phyloP scores from a whole-genome alignment of 2,888 invertebrate species.

The Opisthograptis luteolata region DNA sequence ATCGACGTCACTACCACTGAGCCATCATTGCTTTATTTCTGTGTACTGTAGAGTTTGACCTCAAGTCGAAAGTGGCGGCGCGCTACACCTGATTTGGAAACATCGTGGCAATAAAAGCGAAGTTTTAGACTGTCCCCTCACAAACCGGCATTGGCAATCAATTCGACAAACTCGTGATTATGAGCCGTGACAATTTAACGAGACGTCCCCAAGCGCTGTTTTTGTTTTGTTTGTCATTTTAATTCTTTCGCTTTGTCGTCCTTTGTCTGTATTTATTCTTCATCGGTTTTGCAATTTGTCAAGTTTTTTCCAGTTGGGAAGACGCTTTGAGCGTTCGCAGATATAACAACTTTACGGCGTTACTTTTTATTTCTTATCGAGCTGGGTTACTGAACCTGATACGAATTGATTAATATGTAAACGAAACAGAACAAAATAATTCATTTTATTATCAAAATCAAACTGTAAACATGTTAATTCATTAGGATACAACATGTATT shows the following conservation, averaged over 20 bases:
- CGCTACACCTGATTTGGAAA: too few relatives aligned
- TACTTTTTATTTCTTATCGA: neutral
- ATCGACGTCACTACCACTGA: too few relatives aligned
- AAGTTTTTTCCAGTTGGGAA: slow-evolving; percentile 14
- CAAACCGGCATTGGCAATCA: neutral
- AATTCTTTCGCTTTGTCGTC: slow-evolving; percentile 27
- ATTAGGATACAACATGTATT: too few relatives aligned
- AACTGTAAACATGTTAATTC: too few relatives aligned
- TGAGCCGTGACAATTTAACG: slow-evolving; percentile 61
- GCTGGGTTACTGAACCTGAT: neutral
- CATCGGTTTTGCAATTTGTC: slow-evolving; percentile 25
- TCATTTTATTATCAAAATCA: too few relatives aligned
- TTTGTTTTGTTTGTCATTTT: slow-evolving; percentile 35
- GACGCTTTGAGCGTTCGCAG: slow-evolving; percentile 15
- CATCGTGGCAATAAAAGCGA: too few relatives aligned
- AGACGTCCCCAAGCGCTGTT: slow-evolving; percentile 41
- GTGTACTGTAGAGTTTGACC: too few relatives aligned
- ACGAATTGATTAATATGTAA: too few relatives aligned
- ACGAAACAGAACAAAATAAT: too few relatives aligned
- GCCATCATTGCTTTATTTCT: too few relatives aligned
- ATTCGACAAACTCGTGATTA: neutral
- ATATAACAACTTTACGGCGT: neutral
- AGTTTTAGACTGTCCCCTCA: too few relatives aligned
- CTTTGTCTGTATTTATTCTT: slow-evolving; percentile 33
- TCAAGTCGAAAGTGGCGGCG: too few relatives aligned